These are phyloP conservation scores for Amniataba percoides DNA, from an alignment of 2,797 vertebrate genomes.

Conservation along the genomic window DNA sequence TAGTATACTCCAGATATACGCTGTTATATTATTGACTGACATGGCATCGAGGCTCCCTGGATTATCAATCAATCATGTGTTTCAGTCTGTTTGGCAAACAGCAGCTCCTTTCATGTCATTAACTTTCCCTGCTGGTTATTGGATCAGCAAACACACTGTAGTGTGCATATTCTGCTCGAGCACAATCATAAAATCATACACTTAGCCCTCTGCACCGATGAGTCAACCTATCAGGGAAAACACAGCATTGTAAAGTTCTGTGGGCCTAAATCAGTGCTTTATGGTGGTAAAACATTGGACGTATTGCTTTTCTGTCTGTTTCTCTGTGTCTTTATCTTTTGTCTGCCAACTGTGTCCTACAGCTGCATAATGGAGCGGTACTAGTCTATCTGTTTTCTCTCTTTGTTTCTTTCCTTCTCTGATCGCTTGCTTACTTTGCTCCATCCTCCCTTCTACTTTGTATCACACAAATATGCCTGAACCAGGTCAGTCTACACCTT, in stretches of 20 bases:
- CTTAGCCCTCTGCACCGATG: constrained; percentile 59
- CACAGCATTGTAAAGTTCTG: constrained; percentile 67
- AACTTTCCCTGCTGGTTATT: constrained; percentile 79
- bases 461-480: background rate
- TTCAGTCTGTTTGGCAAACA: constrained; percentile 77
- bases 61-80: constrained; percentile 73
- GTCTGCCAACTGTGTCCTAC: constrained; percentile 37
- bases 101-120: constrained; percentile 79
- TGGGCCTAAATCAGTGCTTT: constrained; percentile 68
- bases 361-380: constrained; percentile 35
- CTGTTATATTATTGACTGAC: constrained; percentile 66
- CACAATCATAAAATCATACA: constrained; percentile 75
- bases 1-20: constrained; percentile 52
- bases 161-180: constrained; percentile 72
- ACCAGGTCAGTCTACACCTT: background rate
- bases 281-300: constrained; percentile 69
- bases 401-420: constrained; percentile 11
- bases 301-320: constrained; percentile 49
- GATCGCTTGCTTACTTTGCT: background rate
- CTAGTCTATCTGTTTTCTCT: constrained; percentile 21
- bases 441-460: background rate
- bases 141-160: constrained; percentile 78
- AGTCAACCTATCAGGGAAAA: constrained; percentile 72
- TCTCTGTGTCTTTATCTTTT: constrained; percentile 57
- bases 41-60: constrained; percentile 52